Evolutionary conservation across 2,113 vertebrate species (phyloP).

Genomic region (Tenrec ecaudatus): DNA sequence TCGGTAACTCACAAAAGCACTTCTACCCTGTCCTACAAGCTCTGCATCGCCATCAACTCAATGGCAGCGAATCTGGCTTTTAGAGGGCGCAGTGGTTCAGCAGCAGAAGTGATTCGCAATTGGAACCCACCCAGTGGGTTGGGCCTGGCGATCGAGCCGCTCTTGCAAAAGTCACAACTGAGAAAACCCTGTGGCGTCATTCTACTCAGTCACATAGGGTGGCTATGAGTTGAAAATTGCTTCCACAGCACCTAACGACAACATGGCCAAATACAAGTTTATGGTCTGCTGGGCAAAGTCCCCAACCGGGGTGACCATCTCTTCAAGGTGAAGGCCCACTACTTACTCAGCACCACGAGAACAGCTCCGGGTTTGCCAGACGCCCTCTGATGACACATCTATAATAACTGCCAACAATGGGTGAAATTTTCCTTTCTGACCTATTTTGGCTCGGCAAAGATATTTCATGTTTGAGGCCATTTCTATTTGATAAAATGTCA

Average conservation of each 20-base stretch:
- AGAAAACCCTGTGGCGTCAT: too few relatives aligned
- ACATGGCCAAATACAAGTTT: neutral
- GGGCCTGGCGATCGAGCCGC: neutral
- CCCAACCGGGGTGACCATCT: neutral
- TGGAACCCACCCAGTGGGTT: neutral
- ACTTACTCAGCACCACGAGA: neutral
- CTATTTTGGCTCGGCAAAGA: conserved; percentile 61
- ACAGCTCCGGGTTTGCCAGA: conserved; percentile 9
- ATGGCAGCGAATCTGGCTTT: too few relatives aligned
- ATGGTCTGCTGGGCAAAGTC: neutral
- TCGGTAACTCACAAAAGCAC: too few relatives aligned
- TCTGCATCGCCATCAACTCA: too few relatives aligned
- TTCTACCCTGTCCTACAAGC: too few relatives aligned
- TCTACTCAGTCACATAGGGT: neutral
- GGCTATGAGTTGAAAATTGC: neutral
- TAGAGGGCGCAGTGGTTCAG: neutral
- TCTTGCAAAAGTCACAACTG: neutral
- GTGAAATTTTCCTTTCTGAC: conserved; percentile 26
- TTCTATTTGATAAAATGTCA: conserved; percentile 60
- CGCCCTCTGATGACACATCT: conserved; percentile 12
- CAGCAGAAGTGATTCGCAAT: neutral
- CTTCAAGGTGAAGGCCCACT: neutral
- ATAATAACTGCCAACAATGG: conserved; percentile 36
- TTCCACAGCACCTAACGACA: neutral
- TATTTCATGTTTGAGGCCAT: conserved; percentile 61